Conservation (phyloP, 2,888 invertebrate species). For the Aspidiotus destructor region DNA sequence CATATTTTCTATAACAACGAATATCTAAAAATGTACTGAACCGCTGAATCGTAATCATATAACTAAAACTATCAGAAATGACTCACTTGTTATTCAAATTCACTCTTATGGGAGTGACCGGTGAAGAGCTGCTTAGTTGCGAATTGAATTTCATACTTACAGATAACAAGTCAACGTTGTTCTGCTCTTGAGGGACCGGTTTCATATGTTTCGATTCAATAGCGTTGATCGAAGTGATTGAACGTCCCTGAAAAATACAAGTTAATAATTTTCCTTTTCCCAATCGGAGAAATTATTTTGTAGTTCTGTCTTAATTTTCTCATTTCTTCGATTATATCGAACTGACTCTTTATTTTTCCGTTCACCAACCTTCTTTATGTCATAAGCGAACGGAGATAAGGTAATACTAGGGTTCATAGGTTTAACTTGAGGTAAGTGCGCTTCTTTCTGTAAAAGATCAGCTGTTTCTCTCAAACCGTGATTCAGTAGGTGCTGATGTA, state of each 20-base stretch:
- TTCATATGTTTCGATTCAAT: constrained; percentile 26
- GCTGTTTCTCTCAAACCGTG: constrained; percentile 69
- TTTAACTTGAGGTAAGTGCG: constrained; percentile 52
- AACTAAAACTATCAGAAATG: not conserved
- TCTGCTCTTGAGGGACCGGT: constrained; percentile 9
- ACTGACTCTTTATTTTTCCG: not conserved
- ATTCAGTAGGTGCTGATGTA: constrained; percentile 72
- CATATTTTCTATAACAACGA: constrained; percentile 5
- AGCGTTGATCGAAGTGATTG: not conserved
- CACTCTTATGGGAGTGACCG: constrained; percentile 11
- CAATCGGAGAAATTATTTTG: no score
- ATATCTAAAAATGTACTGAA: not conserved
- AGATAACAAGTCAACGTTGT: not conserved
- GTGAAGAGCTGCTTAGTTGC: not conserved
- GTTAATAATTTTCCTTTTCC: no score
- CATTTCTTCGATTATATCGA: not conserved
- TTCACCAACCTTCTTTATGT: constrained; percentile 19
- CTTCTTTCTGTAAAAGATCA: constrained; percentile 63
- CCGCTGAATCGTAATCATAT: not conserved
- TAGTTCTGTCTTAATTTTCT: not conserved
- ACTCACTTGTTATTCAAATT: constrained; percentile 15
- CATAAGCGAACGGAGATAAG: constrained; percentile 44
- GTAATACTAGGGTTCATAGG: constrained; percentile 41
- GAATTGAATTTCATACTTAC: not conserved
- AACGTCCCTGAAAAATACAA: no score